phyloP scores from a whole-genome alignment of 92 coral and sea anemone genomes.

The Chrysogorgia sp. region DNA sequence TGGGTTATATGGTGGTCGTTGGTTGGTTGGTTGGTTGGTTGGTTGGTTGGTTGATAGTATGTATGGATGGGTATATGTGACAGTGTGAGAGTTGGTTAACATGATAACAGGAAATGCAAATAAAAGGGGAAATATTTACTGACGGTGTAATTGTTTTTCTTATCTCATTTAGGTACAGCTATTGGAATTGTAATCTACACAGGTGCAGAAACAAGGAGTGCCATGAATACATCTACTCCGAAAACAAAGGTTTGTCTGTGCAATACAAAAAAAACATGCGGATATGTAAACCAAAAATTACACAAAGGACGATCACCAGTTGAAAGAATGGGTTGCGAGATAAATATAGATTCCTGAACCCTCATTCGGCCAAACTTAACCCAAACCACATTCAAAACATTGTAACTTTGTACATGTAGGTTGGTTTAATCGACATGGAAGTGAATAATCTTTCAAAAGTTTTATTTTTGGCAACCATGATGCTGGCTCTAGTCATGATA shows the following conservation, averaged over 20 bases:
- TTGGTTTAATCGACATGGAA: conserved; percentile 87
- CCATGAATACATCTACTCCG: conserved; percentile 93
- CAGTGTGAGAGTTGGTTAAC: too few relatives aligned
- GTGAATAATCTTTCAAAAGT: conserved; percentile 93
- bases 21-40: too few relatives aligned
- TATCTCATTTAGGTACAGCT: conserved; percentile 73
- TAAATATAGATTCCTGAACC: too few relatives aligned
- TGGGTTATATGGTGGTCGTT: too few relatives aligned
- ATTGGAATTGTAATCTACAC: conserved; percentile 91
- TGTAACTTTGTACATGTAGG: conserved; percentile 37
- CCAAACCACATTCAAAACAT: neutral
- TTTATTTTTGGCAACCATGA: conserved; percentile 80
- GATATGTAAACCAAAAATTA: neutral
- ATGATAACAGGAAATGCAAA: too few relatives aligned
- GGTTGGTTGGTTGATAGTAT: neutral
- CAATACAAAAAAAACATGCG: neutral
- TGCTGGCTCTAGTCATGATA: conserved; percentile 78
- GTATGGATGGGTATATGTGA: neutral
- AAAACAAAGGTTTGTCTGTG: conserved; percentile 74
- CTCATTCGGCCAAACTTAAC: too few relatives aligned
- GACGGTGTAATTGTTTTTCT: neutral
- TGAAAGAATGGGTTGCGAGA: too few relatives aligned
- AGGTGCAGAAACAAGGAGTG: conserved; percentile 95
- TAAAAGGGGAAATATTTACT: neutral
- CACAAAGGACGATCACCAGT: neutral